These are phyloP conservation scores for Agrochola litura DNA, from an alignment of 2,888 invertebrate genomes.

Conservation along the genomic window DNA sequence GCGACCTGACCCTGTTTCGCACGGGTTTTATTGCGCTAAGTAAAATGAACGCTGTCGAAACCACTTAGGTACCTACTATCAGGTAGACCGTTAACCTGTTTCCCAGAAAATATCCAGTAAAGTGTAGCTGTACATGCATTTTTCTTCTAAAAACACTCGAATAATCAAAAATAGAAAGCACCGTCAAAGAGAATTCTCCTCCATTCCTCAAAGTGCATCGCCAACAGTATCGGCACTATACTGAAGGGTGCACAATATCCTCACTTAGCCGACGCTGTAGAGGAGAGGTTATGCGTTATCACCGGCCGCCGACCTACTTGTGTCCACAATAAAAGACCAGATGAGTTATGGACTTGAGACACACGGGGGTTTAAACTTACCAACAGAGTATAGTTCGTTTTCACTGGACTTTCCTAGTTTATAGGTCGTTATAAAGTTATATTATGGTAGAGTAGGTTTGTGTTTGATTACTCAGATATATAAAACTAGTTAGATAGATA, in stretches of 20 bases:
- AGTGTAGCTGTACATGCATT: not conserved
- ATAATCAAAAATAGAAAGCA: not conserved
- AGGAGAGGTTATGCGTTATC: slow-evolving; percentile 51
- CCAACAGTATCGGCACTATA: slow-evolving; percentile 9
- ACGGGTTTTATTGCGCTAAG: too few relatives aligned
- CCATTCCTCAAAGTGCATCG: slow-evolving; percentile 29
- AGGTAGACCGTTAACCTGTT: not conserved
- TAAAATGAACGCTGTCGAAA: not conserved
- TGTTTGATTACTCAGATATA: too few relatives aligned
- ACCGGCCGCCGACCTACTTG: slow-evolving; percentile 56
- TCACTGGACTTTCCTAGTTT: not conserved
- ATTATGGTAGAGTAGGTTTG: too few relatives aligned
- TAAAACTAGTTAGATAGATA: too few relatives aligned
- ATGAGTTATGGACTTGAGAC: slow-evolving; percentile 62
- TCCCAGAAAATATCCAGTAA: not conserved
- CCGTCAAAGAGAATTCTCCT: slow-evolving; percentile 5
- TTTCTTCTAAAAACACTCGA: not conserved
- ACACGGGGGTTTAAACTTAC: slow-evolving; percentile 19
- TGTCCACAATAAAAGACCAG: slow-evolving; percentile 59
- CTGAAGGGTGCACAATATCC: slow-evolving; percentile 25
- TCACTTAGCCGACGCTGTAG: slow-evolving; percentile 34
- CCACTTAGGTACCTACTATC: not conserved
- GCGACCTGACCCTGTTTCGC: too few relatives aligned
- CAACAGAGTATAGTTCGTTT: not conserved
- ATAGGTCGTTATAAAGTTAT: not conserved